These are phyloP conservation scores for Cerastis leucographa DNA, from an alignment of 2,888 invertebrate species.

Conservation along the genomic window DNA sequence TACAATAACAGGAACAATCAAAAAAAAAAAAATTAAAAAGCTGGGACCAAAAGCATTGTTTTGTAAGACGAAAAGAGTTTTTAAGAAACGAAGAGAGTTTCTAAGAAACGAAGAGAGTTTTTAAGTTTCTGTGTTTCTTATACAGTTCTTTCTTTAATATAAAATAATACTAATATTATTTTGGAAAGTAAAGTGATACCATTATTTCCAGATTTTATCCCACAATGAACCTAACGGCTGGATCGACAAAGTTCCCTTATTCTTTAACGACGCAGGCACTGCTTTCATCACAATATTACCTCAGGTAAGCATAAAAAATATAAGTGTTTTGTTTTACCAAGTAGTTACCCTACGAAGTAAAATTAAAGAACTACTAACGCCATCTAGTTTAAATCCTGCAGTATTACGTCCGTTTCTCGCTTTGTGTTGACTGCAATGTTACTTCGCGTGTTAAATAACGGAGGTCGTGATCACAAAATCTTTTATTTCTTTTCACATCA, in stretches of 20 bases:
- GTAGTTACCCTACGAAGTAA: background rate
- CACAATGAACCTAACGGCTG: constrained; percentile 92
- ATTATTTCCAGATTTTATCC: constrained; percentile 84
- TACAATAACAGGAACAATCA: no score
- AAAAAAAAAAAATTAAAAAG: no score
- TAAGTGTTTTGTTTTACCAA: no score
- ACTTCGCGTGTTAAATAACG: background rate
- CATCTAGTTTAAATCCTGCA: constrained; percentile 13
- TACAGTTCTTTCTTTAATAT: no score
- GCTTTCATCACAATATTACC: constrained; percentile 94
- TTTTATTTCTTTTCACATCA: background rate
- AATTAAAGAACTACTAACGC: constrained; percentile 1
- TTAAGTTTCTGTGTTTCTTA: no score
- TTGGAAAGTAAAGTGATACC: background rate
- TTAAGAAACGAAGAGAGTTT: no score
- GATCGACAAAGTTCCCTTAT: constrained; percentile 94
- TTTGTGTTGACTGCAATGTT: background rate
- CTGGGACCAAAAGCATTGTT: no score
- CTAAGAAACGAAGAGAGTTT: no score
- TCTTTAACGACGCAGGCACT: constrained; percentile 92
- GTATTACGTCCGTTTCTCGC: background rate
- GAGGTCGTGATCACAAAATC: constrained; percentile 9
- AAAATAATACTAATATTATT: background rate
- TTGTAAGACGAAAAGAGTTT: no score
- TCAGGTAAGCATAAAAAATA: constrained; percentile 82